phyloP scores from a whole-genome alignment of 2,888 invertebrate species.

The Chromoteleia sp. region DNA sequence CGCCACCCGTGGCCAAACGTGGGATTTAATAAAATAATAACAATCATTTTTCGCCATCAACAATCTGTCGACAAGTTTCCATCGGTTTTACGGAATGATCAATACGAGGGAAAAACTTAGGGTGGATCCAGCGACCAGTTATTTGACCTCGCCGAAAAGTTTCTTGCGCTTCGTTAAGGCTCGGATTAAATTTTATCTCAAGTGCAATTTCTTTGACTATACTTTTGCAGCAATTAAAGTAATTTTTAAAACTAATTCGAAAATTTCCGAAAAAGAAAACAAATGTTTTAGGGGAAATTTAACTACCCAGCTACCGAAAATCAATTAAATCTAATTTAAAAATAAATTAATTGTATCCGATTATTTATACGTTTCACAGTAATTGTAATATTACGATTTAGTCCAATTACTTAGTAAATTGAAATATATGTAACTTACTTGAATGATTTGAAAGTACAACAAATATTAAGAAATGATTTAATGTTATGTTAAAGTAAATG shows the following conservation, averaged over 20 bases:
- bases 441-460: no score
- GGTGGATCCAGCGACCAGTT: background rate
- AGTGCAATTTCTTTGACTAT: background rate
- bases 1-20: constrained; percentile 1
- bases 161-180: constrained; percentile 12
- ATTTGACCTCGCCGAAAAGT: constrained; percentile 22
- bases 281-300: no score
- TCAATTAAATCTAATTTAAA: no score
- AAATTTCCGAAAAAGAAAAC: no score
- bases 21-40: constrained; percentile 1
- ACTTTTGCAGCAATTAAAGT: constrained; percentile 15
- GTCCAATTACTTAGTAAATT: no score
- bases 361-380: no score
- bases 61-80: constrained; percentile 28
- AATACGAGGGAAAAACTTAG: background rate
- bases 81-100: background rate
- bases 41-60: constrained; percentile 7
- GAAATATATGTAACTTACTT: no score
- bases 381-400: no score
- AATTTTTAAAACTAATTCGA: constrained; percentile 2
- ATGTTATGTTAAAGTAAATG: no score
- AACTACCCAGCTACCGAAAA: no score
- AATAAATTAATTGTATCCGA: no score
- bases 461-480: no score
- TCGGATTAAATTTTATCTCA: constrained; percentile 1